Percentiles rank a stretch among this genome's conserved stretches.
Evolutionary conservation across 1,140 invertebrate species (phyloP).

Genomic region (Heliconius eleuchia): DNA sequence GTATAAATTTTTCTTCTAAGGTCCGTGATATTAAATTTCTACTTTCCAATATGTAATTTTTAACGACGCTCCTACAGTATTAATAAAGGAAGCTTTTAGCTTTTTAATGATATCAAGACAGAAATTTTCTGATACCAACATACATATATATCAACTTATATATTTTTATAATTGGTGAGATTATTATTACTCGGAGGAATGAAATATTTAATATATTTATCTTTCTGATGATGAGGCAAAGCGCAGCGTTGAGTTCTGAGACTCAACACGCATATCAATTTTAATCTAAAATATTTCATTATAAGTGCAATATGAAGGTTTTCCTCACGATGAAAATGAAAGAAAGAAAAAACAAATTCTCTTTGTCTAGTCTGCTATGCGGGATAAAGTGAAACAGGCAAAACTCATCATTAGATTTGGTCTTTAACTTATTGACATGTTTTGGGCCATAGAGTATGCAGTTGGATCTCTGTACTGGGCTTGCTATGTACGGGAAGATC

Average conservation of each 20-base stretch:
- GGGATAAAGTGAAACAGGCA: no score
- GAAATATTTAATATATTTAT: not conserved
- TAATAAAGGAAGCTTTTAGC: not conserved
- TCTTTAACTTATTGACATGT: no score
- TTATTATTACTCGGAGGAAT: not conserved
- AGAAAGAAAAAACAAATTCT: no score
- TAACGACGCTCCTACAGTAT: not conserved
- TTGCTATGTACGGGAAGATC: no score
- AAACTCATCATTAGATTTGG: no score
- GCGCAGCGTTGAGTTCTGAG: not conserved
- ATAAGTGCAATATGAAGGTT: no score
- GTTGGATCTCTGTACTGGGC: no score
- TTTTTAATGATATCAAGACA: not conserved
- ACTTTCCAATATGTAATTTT: constrained; percentile 1
- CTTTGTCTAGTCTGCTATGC: no score
- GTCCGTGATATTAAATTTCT: constrained; percentile 20
- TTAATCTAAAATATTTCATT: not conserved
- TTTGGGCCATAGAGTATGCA: no score
- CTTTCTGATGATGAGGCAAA: not conserved
- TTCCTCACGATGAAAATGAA: no score
- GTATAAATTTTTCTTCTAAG: not conserved
- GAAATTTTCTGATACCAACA: not conserved
- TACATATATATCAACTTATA: not conserved
- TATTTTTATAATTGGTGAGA: not conserved
- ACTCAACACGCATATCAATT: not conserved